Conservation (phyloP, 2,888 invertebrate species). For the Cephus runcator region DNA sequence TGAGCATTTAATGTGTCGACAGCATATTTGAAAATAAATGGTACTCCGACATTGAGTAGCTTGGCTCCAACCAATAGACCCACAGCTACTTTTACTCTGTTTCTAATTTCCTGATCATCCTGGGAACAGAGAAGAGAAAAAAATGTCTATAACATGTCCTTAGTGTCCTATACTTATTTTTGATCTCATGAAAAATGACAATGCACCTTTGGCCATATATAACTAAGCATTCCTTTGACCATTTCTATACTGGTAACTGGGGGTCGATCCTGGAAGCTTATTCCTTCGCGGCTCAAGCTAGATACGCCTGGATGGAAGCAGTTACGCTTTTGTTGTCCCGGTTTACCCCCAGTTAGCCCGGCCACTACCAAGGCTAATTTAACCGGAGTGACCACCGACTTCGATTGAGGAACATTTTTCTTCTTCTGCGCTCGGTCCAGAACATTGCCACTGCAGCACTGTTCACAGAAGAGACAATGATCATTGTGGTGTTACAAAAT, state of each 20-base stretch:
- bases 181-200: background rate
- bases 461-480: background rate
- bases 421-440: conserved; percentile 59
- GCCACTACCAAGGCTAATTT: conserved; percentile 50
- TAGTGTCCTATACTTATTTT: background rate
- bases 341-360: conserved; percentile 56
- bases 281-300: conserved; percentile 73
- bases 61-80: conserved; percentile 85
- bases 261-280: conserved; percentile 70
- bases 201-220: conserved; percentile 93
- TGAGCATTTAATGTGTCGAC: conserved; percentile 85
- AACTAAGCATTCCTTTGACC: conserved; percentile 87
- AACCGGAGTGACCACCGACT: conserved; percentile 53
- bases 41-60: conserved; percentile 90
- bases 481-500: background rate
- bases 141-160: background rate
- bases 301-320: conserved; percentile 94
- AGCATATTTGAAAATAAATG: conserved; percentile 94
- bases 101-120: conserved; percentile 80
- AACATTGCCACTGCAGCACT: conserved; percentile 60
- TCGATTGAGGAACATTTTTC: conserved; percentile 56
- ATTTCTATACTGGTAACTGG: conserved; percentile 80
- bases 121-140: conserved; percentile 50
- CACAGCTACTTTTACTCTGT: conserved; percentile 86
- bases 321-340: conserved; percentile 73